Evolutionary conservation across 2,113 vertebrate genomes (phyloP).

Genomic region (Vulpes vulpes): DNA sequence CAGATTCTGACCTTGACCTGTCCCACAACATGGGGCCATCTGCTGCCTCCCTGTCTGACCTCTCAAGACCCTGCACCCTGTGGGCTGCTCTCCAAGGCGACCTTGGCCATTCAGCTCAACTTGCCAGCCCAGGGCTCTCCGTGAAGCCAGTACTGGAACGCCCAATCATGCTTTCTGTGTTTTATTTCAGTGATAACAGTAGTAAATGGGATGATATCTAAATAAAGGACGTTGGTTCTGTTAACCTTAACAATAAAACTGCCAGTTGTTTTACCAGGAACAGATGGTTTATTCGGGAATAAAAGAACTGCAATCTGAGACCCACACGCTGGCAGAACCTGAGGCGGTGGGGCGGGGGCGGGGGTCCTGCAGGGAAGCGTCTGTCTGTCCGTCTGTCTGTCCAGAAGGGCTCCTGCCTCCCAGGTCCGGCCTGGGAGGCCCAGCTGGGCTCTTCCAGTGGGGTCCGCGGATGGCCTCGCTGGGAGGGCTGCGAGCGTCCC

Average conservation of each 20-base stretch:
- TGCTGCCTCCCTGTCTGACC: background rate
- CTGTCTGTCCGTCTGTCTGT: too few species aligned
- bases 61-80: background rate
- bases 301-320: too few species aligned
- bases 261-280: too few species aligned
- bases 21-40: too few species aligned
- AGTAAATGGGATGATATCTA: background rate
- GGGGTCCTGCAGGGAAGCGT: too few species aligned
- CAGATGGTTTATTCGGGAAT: too few species aligned
- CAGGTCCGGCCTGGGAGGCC: too few species aligned
- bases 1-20: background rate
- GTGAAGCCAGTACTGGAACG: background rate
- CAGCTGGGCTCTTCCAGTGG: fast-evolving
- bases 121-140: background rate
- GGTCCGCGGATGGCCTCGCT: background rate
- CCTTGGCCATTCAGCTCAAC: background rate
- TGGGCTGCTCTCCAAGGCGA: background rate
- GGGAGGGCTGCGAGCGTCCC: background rate
- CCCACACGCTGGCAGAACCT: too few species aligned
- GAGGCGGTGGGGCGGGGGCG: too few species aligned
- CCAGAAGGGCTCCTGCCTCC: too few species aligned
- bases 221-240: background rate
- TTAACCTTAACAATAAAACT: too few species aligned
- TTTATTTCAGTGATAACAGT: background rate
- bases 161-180: background rate